Base-by-base conservation (phyloP, 2,888 invertebrate genomes). In the Masnerella sp. region DNA sequence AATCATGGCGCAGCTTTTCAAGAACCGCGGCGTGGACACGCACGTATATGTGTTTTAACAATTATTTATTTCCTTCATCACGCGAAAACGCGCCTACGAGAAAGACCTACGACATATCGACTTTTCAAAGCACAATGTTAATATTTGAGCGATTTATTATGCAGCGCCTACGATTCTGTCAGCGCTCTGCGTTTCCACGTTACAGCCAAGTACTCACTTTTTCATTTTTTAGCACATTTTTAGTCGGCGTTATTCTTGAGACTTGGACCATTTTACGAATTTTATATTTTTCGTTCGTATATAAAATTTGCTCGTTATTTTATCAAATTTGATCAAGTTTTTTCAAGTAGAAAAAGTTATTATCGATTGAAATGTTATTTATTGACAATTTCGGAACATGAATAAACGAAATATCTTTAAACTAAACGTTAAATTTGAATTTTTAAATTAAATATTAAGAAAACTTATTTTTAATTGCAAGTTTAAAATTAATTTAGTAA, bases 1-100 rank as follows among this genome's bases (percentile, higher is more conserved):
- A 81, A 80, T 78, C 75, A 75, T 51, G 65, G 74, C 68, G 62
- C 74, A 75, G 76, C 75, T 80, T 75, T 77, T 78, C 76, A 74
- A 79, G 75, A 78, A 52, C 74, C 49, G 17, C 14, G 45, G 73
- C 62, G 54, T 58, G 69, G 75, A 70, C 74, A 73, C 68, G 69
- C 77, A 68, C 54, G 74, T 49, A 67, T 67, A 58, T 74, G 71
- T 65, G 73, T 65, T 72, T 68, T 58, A 64, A 62, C 51, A 72
- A 75, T 75, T 75, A 75, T 75, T 71, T 75, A 67, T 72, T 75
- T 68, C 59, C 58, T 72, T 61, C 54, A 75, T 71, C 71, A 71
- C 54, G 75, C 51, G 58, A 62, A 74, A 75, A 54, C 59, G 61
- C 45, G 40, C 45, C 43, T 49, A 70, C 62, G 42, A 67, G 52